These are phyloP conservation scores for Chaetodon trifascialis DNA, from an alignment of 2,113 vertebrate genomes.

Conservation along the genomic window DNA sequence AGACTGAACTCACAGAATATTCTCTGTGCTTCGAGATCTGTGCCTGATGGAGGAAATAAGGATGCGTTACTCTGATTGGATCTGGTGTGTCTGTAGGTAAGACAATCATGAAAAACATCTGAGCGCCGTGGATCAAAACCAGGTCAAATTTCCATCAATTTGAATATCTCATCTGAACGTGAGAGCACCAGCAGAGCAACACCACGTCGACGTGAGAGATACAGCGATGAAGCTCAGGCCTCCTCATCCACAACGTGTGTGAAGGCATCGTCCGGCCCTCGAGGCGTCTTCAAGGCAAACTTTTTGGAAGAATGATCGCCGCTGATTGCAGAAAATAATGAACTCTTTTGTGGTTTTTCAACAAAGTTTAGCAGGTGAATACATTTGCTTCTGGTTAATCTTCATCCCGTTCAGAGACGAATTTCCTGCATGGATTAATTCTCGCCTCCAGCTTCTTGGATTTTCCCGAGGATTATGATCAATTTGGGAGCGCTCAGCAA, in stretches of 20 bases:
- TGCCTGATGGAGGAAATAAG: not conserved
- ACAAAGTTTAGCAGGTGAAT: conserved; percentile 41
- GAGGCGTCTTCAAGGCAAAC: conserved; percentile 43
- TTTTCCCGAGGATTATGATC: conserved; percentile 65
- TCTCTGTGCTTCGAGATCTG: not conserved
- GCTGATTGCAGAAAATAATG: conserved; percentile 27
- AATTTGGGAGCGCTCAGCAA: conserved; percentile 58
- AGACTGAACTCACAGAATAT: not conserved
- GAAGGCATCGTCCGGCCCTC: conserved; percentile 1
- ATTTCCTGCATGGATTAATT: conserved; percentile 44
- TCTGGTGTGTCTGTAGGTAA: not conserved
- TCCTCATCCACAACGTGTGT: not conserved
- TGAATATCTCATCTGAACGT: not conserved
- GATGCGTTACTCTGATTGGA: not conserved
- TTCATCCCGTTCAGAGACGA: conserved; percentile 30
- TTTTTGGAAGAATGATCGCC: conserved; percentile 44
- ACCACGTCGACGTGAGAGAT: not conserved
- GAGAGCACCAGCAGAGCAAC: not conserved
- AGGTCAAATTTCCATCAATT: not conserved
- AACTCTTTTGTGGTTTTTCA: conserved; percentile 44
- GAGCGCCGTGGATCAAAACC: not conserved
- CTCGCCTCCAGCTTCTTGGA: conserved; percentile 43
- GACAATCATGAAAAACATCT: not conserved
- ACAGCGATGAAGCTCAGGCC: not conserved
- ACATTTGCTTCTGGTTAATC: conserved; percentile 66